phyloP scores from a whole-genome alignment of 2,888 invertebrate genomes.

The Dilophus febrilis region DNA sequence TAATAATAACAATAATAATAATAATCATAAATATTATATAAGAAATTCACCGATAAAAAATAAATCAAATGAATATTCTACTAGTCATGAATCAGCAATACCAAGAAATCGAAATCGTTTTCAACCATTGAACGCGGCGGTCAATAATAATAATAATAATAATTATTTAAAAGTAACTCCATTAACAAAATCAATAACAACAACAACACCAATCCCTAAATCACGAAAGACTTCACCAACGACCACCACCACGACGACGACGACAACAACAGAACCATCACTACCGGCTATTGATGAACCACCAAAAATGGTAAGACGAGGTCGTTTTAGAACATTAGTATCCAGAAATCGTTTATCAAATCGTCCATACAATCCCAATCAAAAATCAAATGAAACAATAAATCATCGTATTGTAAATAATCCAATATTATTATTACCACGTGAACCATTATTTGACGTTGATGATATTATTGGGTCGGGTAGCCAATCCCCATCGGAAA shows the following conservation, averaged over 20 bases:
- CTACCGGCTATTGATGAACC: neutral
- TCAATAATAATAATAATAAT: no score
- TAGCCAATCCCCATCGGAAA: no score
- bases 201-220: neutral
- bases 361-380: slow-evolving; percentile 1
- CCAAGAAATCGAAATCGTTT: slow-evolving; percentile 22
- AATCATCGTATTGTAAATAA: no score
- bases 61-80: slow-evolving; percentile 4
- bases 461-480: slow-evolving; percentile 26
- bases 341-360: no score
- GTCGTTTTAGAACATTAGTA: no score
- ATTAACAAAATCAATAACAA: neutral
- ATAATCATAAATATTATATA: no score
- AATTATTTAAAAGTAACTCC: no score
- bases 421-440: no score
- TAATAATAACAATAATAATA: slow-evolving; percentile 2
- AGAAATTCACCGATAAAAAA: slow-evolving; percentile 2
- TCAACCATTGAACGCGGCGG: no score
- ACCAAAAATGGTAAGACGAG: neutral
- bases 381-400: slow-evolving; percentile 14
- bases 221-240: slow-evolving; percentile 13
- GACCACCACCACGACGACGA: slow-evolving; percentile 14
- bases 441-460: slow-evolving; percentile 21
- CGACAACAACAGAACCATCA: slow-evolving; percentile 8
- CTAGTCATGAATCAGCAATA: slow-evolving; percentile 5